Evolutionary conservation across 1,140 invertebrate genomes (phyloP), one percentile per base, ranked within the genome.

Genomic region (Zaprionus kolodkinae): DNA sequence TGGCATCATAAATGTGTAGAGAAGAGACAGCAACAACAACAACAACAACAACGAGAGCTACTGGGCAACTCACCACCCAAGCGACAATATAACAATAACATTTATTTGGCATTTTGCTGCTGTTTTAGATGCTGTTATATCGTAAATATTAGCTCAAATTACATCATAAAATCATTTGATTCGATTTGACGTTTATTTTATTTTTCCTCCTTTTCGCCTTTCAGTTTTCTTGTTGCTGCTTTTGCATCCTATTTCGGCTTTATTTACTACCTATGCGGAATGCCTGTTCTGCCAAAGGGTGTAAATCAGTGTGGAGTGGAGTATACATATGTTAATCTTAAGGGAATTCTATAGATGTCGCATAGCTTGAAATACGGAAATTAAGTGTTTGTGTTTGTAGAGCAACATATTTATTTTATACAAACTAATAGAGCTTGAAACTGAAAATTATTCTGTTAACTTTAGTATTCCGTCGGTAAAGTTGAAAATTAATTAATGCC

Each of bases 131-230:
- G 89, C 82, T 91, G 81, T 91, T 91, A 91, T 91, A 91, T 91
- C 89, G 89, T 91, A 91, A 91, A 91, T 91, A 91, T 91, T 91
- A 91, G 89, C 81, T 83, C 89, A 91, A 91, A 91, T 91, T 88
- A 91, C 89, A 89, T 91, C 89, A 91, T 91, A 91, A 91, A 91
- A 91, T 91, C 88, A 91, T 91, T 91, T 91, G 88, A 91, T 91
- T 91, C 89, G 89, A 91, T 91, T 91, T 91, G 89, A 91, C 89
- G 89, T 91, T 91, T 91, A 91, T 91, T 91, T 89, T 79, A 74
- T 65, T 66, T 71, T 67, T 54, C 48, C 57, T 78, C 72, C 70
- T 59, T 50, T 61, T 57, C 45, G 13, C 43, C 56, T 73, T 72
- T 52, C 15, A 12, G 33, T 52, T 38, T 70, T 11, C 13, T 50